phyloP scores from a whole-genome alignment of 2,888 invertebrate genomes.

The Andrena dorsata region DNA sequence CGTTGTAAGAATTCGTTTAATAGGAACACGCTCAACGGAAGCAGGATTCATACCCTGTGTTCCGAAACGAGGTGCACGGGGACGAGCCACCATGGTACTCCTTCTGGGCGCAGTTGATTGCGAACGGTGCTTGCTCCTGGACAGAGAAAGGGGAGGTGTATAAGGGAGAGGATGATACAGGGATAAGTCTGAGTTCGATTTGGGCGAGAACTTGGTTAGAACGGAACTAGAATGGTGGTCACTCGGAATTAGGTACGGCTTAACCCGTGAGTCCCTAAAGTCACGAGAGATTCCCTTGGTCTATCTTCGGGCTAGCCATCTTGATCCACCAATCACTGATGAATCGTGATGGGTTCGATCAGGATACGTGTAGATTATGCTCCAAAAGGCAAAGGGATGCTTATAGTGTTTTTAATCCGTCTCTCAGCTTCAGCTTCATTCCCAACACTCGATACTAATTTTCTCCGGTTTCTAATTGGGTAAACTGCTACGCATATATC shows the following conservation, averaged over 20 bases:
- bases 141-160: no score
- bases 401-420: no score
- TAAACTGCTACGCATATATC: no score
- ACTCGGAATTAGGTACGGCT: neutral
- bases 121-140: no score
- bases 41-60: slow-evolving; percentile 42
- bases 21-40: slow-evolving; percentile 50
- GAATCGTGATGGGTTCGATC: neutral
- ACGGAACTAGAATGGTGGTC: neutral
- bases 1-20: slow-evolving; percentile 63
- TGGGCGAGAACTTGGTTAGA: neutral
- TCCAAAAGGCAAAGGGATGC: neutral
- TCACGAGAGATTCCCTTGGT: neutral
- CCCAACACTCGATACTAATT: no score
- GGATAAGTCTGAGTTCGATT: neutral
- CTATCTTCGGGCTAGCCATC: neutral
- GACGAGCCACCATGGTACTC: no score
- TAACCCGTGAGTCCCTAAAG: neutral
- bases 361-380: neutral
- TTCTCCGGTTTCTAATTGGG: no score
- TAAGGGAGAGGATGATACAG: no score
- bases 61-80: slow-evolving; percentile 4
- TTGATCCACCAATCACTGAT: neutral
- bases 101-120: no score
- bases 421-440: no score